Conservation (phyloP, 2,888 invertebrate genomes). For the Eremobia ochroleuca region DNA sequence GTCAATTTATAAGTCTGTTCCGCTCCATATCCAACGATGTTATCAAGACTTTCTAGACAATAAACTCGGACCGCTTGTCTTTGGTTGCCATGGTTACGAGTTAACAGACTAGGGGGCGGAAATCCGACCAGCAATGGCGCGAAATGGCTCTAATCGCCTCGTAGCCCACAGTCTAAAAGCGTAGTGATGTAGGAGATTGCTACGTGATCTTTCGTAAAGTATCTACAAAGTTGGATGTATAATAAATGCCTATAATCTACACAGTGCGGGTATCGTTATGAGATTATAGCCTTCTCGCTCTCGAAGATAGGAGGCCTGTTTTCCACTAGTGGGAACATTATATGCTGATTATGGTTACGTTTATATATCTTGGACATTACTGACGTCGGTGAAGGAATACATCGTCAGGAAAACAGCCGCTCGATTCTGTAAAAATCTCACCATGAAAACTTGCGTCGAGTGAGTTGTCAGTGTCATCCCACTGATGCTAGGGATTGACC, state of each 20-base stretch:
- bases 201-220: slow-evolving; percentile 64
- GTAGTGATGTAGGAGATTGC: slow-evolving; percentile 61
- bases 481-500: too few species aligned
- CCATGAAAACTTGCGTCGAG: too few species aligned
- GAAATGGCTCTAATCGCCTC: slow-evolving; percentile 49
- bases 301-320: too few species aligned
- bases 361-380: too few species aligned
- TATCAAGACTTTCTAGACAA: slow-evolving; percentile 52
- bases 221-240: slow-evolving; percentile 42
- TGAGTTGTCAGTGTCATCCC: too few species aligned
- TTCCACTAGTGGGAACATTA: too few species aligned
- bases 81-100: slow-evolving; percentile 44
- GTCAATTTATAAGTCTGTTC: slow-evolving; percentile 43
- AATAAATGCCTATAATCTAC: background rate
- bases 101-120: slow-evolving; percentile 45
- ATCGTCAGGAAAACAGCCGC: too few species aligned
- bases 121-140: slow-evolving; percentile 49
- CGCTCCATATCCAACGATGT: slow-evolving; percentile 31
- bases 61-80: slow-evolving; percentile 52
- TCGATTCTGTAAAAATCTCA: too few species aligned
- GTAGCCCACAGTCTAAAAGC: slow-evolving; percentile 61
- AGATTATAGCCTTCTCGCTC: too few species aligned
- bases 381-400: too few species aligned
- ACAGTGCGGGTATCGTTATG: too few species aligned
- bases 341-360: too few species aligned